phyloP scores from a whole-genome alignment of 2,888 invertebrate genomes.

The Pilophorus perplexus region DNA sequence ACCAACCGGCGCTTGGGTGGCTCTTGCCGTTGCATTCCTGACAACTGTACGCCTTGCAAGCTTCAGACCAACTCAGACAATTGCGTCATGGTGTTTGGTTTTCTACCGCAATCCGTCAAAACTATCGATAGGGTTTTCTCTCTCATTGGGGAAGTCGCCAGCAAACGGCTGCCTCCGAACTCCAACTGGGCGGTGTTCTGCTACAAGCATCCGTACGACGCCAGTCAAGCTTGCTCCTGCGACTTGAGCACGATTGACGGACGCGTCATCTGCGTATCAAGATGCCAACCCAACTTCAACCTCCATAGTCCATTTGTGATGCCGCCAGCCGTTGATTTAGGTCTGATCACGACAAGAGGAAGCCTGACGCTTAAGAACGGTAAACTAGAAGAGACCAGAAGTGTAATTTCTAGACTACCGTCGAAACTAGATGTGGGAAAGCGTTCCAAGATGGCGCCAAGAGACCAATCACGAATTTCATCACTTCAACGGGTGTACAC shows the following conservation, averaged over 20 bases:
- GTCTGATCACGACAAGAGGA: background rate
- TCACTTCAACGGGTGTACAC: too few species aligned
- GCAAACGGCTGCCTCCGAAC: background rate
- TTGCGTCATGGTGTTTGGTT: background rate
- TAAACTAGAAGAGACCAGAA: too few species aligned
- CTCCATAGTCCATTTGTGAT: too few species aligned
- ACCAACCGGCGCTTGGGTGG: background rate
- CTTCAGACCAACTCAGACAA: background rate
- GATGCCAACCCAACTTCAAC: background rate
- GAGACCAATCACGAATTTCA: too few species aligned
- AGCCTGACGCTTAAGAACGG: background rate
- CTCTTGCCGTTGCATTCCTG: background rate
- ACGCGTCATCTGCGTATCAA: background rate
- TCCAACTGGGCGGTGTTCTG: background rate
- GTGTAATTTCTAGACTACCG: background rate
- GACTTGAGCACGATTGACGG: background rate
- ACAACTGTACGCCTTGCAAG: background rate
- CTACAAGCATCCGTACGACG: background rate
- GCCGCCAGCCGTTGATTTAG: background rate
- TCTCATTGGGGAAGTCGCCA: background rate
- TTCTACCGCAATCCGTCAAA: conserved; percentile 63
- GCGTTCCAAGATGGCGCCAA: too few species aligned
- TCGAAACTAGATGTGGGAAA: background rate
- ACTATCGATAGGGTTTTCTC: conserved; percentile 59
- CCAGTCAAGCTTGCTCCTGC: background rate